Evolutionary conservation across 2,888 invertebrate genomes (phyloP).

Genomic region (Drosophila maculinotata): DNA sequence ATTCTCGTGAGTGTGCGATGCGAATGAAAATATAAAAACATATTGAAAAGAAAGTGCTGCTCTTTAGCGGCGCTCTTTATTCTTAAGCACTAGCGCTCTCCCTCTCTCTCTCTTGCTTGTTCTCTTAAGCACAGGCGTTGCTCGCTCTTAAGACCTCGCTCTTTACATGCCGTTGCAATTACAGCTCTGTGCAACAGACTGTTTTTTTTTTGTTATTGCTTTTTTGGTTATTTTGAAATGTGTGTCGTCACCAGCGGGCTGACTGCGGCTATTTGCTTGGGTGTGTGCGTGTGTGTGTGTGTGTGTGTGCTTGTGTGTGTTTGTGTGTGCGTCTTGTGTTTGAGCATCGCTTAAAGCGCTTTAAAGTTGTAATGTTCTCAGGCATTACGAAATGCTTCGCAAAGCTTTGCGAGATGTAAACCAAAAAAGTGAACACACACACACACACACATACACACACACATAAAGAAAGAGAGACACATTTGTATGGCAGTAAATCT

Average conservation of each 20-base stretch:
- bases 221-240: slow-evolving; percentile 60
- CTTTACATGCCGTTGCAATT: slow-evolving; percentile 32
- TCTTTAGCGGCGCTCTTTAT: slow-evolving; percentile 47
- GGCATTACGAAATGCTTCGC: slow-evolving; percentile 36
- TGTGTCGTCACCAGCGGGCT: slow-evolving; percentile 71
- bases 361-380: slow-evolving; percentile 64
- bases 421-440: slow-evolving; percentile 25
- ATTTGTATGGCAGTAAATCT: slow-evolving; percentile 44
- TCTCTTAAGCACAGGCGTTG: slow-evolving; percentile 26
- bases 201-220: slow-evolving; percentile 21
- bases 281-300: neutral
- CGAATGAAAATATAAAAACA: slow-evolving; percentile 70
- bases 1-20: slow-evolving; percentile 45
- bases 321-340: slow-evolving; percentile 1
- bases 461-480: neutral
- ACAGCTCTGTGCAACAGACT: slow-evolving; percentile 56
- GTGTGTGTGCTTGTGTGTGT: neutral
- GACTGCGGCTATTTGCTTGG: slow-evolving; percentile 10
- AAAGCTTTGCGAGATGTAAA: slow-evolving; percentile 16
- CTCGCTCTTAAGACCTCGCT: slow-evolving; percentile 24
- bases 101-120: neutral
- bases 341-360: slow-evolving; percentile 56
- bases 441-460: slow-evolving; percentile 6
- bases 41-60: slow-evolving; percentile 68
- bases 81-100: slow-evolving; percentile 15